Percentiles rank a stretch among this genome's conserved stretches.
These are phyloP conservation scores for Drosophila azteca DNA, from an alignment of 1,140 invertebrate species.

Conservation along the genomic window DNA sequence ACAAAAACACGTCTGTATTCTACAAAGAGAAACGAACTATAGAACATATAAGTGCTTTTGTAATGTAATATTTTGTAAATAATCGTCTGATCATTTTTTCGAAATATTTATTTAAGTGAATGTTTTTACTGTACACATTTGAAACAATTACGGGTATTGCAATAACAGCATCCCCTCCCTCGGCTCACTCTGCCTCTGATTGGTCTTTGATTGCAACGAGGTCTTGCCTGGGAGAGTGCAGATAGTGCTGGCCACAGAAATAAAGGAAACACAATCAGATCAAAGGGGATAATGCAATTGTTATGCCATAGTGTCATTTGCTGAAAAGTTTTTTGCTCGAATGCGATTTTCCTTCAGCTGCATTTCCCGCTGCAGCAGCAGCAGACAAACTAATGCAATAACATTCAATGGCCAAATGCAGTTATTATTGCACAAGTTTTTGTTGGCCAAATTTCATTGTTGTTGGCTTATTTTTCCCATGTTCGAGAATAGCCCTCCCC, in stretches of 20 bases:
- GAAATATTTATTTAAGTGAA: too few species aligned
- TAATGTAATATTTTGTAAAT: too few species aligned
- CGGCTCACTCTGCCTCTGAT: conserved; percentile 5
- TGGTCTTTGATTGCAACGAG: conserved; percentile 22
- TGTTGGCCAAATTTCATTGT: conserved; percentile 50
- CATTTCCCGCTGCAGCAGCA: conserved; percentile 19
- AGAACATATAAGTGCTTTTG: too few species aligned
- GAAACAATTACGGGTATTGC: too few species aligned
- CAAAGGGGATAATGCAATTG: conserved; percentile 60
- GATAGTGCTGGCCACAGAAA: conserved; percentile 12
- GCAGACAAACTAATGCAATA: conserved; percentile 72
- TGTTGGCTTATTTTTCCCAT: conserved; percentile 45
- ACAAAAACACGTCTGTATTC: too few species aligned
- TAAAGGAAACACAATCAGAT: conserved; percentile 26
- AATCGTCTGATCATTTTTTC: too few species aligned
- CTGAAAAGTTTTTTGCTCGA: conserved; percentile 58
- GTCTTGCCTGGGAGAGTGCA: too few species aligned
- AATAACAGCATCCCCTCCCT: too few species aligned
- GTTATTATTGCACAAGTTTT: conserved; percentile 67
- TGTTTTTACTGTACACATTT: too few species aligned
- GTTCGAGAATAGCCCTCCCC: neutral
- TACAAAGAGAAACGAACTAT: too few species aligned
- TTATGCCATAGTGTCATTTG: conserved; percentile 59
- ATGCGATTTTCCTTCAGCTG: conserved; percentile 45
- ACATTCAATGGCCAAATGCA: conserved; percentile 74